These are phyloP conservation scores for Zaprionus kolodkinae DNA, from an alignment of 1,140 invertebrate genomes.

Conservation along the genomic window DNA sequence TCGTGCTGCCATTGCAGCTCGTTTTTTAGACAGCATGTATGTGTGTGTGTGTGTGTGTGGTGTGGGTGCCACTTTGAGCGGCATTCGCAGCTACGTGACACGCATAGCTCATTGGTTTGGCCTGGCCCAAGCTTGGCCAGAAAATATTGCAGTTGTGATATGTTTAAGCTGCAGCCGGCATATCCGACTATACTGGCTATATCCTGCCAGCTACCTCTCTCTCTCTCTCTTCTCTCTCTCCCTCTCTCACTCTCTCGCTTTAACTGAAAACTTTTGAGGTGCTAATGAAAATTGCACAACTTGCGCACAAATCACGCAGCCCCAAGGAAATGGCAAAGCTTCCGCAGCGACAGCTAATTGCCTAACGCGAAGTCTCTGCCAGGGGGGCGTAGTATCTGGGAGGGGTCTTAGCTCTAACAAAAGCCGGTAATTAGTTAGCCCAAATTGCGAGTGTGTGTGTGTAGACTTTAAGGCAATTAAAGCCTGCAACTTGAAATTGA, in stretches of 20 bases:
- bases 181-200: constrained; percentile 23
- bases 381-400: background rate
- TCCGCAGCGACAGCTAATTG: constrained; percentile 52
- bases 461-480: constrained; percentile 34
- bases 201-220: constrained; percentile 26
- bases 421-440: constrained; percentile 56
- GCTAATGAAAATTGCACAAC: constrained; percentile 78
- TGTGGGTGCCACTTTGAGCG: constrained; percentile 48
- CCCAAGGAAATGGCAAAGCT: constrained; percentile 29
- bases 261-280: constrained; percentile 51
- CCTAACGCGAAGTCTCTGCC: constrained; percentile 8
- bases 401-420: constrained; percentile 8
- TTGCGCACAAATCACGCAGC: constrained; percentile 49
- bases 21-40: constrained; percentile 15
- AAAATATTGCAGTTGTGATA: constrained; percentile 81
- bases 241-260: constrained; percentile 8
- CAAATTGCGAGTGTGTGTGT: constrained; percentile 24
- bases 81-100: constrained; percentile 68
- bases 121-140: constrained; percentile 48
- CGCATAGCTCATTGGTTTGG: constrained; percentile 76
- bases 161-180: constrained; percentile 59
- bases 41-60: constrained; percentile 3
- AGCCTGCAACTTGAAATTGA: constrained; percentile 27
- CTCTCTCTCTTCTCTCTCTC: background rate
- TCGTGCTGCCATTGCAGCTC: constrained; percentile 51